Evolutionary conservation across 1,140 invertebrate species (phyloP).

Genomic region (Anastrepha ludens): DNA sequence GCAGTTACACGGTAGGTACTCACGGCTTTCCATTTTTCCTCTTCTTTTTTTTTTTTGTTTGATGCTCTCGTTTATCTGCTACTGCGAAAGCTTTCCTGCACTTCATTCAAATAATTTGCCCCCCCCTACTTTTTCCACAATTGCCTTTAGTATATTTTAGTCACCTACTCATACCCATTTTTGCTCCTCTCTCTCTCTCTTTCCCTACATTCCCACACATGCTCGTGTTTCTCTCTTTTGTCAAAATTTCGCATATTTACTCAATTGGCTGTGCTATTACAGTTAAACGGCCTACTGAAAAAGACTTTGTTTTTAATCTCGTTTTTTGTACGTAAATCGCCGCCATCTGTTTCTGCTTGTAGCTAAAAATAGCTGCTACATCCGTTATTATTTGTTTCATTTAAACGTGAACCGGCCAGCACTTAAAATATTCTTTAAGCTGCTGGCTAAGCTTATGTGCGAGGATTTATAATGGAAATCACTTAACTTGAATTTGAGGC

Average conservation of each 20-base stretch:
- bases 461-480: background rate
- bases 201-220: background rate
- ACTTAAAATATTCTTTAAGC: background rate
- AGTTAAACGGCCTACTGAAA: background rate
- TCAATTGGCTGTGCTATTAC: background rate
- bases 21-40: too few relatives aligned
- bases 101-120: too few relatives aligned
- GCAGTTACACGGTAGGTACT: too few relatives aligned
- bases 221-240: background rate
- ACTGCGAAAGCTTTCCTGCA: too few relatives aligned
- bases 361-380: slow-evolving; percentile 18
- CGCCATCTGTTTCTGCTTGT: background rate
- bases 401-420: background rate
- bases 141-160: too few relatives aligned
- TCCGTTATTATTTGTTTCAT: background rate
- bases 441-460: background rate
- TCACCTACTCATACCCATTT: too few relatives aligned
- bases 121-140: too few relatives aligned
- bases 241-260: background rate
- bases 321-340: slow-evolving; percentile 13
- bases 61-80: background rate
- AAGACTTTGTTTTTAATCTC: too few relatives aligned
- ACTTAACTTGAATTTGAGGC: background rate
- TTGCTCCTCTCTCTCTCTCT: background rate
- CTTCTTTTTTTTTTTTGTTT: background rate